Evolutionary conservation across 1,140 invertebrate species (phyloP), one percentile per base, ranked within the genome.

Genomic region (Dendroctonus valens): DNA sequence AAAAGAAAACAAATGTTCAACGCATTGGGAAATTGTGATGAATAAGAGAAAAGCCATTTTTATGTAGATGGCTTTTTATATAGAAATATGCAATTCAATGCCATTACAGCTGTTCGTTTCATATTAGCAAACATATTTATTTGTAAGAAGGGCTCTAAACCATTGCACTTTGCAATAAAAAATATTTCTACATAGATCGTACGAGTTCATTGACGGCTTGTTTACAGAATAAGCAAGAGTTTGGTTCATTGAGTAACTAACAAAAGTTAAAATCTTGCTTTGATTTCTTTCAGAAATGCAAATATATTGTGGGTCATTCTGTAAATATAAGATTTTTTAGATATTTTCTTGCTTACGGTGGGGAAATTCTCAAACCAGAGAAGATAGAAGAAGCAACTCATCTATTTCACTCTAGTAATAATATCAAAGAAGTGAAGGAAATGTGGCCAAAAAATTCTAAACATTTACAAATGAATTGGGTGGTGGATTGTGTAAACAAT

Each of bases 271-370:
- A 59, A 59, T 14, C 12, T 50, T 5, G 5, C 12, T 9, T 38
- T n/a, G 26, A 26, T 3, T 26, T 2, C 26, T 26, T 26, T 26
- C 1, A 26, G 26, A 26, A 26, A 26, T 26, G 26, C 26, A 26
- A 26, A 26, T 2, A 26, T 26, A 26, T 26, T 26, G 3, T 2
- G 26, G 3, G 26, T 1, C 26, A 26, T 26, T 26, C 26, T 26
- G 3, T 26, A 1, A 26, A 26, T 26, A 26, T 26, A 26, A 26
- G 1, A 26, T 26, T 61, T 60, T 69, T 49, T n/a, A 72, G 82
- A 65, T 80, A 83, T 77, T 84, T 83, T 80, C 77, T 82, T 58
- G 82, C 79, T 5, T 83, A 81, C 69, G 81, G 82, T 38, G 83
- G 83, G 7, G 69, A 53, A 41, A 65, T 83, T 37, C 73, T 81